Percentiles rank a stretch among this genome's conserved stretches.
Conservation (phyloP, 1,140 invertebrate genomes). For the Drosophila sechellia region DNA sequence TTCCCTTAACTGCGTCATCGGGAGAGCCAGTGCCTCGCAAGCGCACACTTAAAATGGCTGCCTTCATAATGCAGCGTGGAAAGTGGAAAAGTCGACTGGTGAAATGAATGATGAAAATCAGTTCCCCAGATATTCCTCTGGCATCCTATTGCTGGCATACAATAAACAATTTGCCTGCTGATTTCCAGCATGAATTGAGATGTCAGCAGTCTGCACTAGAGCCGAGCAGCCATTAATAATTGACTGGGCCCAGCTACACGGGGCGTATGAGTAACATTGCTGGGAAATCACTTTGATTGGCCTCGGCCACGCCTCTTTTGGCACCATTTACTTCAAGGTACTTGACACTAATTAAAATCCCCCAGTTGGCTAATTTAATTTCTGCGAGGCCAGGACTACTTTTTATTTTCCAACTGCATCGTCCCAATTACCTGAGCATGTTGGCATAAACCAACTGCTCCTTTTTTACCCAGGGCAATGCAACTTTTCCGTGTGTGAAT, state of each 20-base stretch:
- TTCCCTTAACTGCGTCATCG: constrained; percentile 66
- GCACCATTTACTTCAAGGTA: constrained; percentile 50
- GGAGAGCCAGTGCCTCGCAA: constrained; percentile 14
- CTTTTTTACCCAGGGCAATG: constrained; percentile 29
- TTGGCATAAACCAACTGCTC: constrained; percentile 61
- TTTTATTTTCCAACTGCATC: constrained; percentile 38
- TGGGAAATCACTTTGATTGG: constrained; percentile 59
- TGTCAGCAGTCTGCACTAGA: constrained; percentile 64
- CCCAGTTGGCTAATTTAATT: constrained; percentile 71
- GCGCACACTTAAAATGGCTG: constrained; percentile 1
- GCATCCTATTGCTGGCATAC: constrained; percentile 61
- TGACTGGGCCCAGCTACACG: constrained; percentile 45
- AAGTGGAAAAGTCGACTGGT: constrained; percentile 52
- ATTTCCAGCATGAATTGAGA: constrained; percentile 61
- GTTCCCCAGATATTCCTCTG: constrained; percentile 60
- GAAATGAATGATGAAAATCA: constrained; percentile 79
- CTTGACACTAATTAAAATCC: constrained; percentile 77
- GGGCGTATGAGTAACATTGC: constrained; percentile 63
- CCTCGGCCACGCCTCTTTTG: constrained; percentile 15
- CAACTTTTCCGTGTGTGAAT: neutral
- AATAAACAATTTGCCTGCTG: constrained; percentile 62
- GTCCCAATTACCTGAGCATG: constrained; percentile 59
- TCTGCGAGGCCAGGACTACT: constrained; percentile 34
- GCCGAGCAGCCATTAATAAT: constrained; percentile 66
- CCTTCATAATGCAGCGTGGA: constrained; percentile 73